Conservation (phyloP, 2,888 invertebrate genomes). For the Conops quadrifasciatus region DNA sequence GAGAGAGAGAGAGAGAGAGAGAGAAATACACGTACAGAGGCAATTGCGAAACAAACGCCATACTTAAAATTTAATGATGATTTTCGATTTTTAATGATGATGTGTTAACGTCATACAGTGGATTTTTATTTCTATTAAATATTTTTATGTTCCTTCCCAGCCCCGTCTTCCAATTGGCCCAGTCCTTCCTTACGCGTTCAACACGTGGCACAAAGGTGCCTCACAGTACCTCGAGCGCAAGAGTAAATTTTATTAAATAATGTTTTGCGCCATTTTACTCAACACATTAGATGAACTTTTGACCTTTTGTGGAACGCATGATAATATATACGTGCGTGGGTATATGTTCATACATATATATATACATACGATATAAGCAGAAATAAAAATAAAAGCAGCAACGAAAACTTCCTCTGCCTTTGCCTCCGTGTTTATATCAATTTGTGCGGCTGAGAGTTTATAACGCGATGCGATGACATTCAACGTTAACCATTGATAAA, state of each 20-base stretch:
- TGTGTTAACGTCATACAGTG: constrained; percentile 5
- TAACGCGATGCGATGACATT: constrained; percentile 12
- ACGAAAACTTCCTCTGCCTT: neutral
- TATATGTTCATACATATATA: too few species aligned
- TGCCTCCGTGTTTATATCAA: neutral
- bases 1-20: neutral
- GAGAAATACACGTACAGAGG: too few species aligned
- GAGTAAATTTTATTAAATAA: neutral
- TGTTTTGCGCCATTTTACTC: neutral
- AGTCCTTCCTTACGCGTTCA: neutral
- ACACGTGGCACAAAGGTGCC: neutral
- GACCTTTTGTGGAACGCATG: constrained; percentile 11
- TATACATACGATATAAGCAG: neutral
- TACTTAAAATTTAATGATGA: neutral
- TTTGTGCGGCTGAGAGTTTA: neutral
- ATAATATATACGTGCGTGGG: neutral
- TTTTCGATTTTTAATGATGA: constrained; percentile 23
- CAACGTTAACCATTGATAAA: constrained; percentile 17
- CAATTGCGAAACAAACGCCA: neutral
- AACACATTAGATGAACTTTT: constrained; percentile 4
- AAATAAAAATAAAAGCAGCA: constrained; percentile 9
- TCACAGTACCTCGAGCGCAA: neutral
- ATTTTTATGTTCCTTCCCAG: neutral
- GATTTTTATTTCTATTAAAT: neutral
- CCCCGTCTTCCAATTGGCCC: neutral